Evolutionary conservation across 2,113 vertebrate species (phyloP), one percentile per base, ranked within the genome.

Genomic region (Crotophaga sulcirostris): DNA sequence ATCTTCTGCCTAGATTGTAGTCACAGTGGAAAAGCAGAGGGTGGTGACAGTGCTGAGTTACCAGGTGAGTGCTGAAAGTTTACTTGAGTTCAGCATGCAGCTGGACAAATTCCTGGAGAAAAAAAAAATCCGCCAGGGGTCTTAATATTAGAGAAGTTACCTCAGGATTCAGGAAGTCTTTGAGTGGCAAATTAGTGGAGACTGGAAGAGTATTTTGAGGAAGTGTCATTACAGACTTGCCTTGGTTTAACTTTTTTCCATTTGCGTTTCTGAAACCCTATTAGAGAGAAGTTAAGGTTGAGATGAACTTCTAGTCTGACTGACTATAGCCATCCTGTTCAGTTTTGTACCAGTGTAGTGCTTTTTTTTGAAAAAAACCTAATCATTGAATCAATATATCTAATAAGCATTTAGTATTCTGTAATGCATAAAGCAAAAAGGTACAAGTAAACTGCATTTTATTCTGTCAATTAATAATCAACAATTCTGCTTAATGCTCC

Each of bases 101-200:
- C 55, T 67, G 63, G 14, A 77, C 24, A 45, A 76, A 84, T 55
- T 77, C 13, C 31, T 79, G 44, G 36, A 69, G 83, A 33, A 63
- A 49, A 58, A 49, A 58, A 54, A 79, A 51, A 79, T 84, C 44
- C 29, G 34, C 66, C 31, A 26, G 26, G 19, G n/a, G 7, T 62
- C 16, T 76, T 73, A 58, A 42, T 70, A 42, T 74, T 81, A 68
- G 56, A 89, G 83, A 92, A 89, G 55, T 78, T 89, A 67, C 44
- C 42, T 87, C 49, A 36, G 45, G 45, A 83, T 93, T 91, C 56
- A 84, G 85, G 76, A 97, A 92, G 86, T 77, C 74, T 68, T 97
- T 67, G 28, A 74, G 34, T 88, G 29, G 45, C 72, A 77, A 63
- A 77, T 92, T 33, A 63, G n/a, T 77, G 18, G 40, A 74, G 55